phyloP scores from a whole-genome alignment of 2,888 invertebrate species.

The Margaritifera margaritifera region DNA sequence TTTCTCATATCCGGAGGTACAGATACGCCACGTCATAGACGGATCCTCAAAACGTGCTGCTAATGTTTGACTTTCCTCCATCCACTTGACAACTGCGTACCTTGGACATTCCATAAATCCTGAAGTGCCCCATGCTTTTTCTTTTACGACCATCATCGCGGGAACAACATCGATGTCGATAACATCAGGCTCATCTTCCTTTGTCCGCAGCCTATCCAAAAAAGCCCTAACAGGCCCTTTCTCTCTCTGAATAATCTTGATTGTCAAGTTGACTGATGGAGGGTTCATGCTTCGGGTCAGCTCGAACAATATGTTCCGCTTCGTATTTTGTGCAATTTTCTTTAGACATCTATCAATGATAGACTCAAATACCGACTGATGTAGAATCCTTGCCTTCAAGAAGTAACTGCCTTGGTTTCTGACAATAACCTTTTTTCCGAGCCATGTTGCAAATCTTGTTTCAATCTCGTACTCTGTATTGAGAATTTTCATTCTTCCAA shows the following conservation, averaged over 20 bases:
- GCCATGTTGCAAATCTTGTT: constrained; percentile 10
- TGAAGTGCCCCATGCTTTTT: constrained; percentile 14
- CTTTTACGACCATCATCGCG: constrained; percentile 26
- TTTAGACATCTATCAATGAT: constrained; percentile 12
- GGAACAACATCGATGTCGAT: constrained; percentile 48
- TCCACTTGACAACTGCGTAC: constrained; percentile 46
- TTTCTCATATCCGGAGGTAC: constrained; percentile 42
- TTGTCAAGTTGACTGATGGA: constrained; percentile 31
- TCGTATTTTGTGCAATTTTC: not conserved
- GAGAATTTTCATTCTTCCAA: too few species aligned
- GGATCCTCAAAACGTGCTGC: constrained; percentile 12
- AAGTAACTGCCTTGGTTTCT: not conserved
- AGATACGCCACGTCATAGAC: constrained; percentile 34
- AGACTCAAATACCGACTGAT: constrained; percentile 20
- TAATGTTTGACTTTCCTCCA: constrained; percentile 15
- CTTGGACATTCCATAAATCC: constrained; percentile 27
- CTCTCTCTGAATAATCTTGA: not conserved
- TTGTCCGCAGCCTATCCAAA: not conserved
- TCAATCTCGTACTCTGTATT: constrained; percentile 2
- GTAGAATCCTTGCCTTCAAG: constrained; percentile 18
- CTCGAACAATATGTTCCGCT: not conserved
- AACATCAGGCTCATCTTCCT: too few species aligned
- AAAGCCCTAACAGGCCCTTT: not conserved
- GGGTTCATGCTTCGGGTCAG: constrained; percentile 26
- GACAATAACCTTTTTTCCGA: constrained; percentile 10